A percentile compares a stretch with the other conserved stretches of the same genome.
These are phyloP conservation scores for Spodoptera picta DNA, from an alignment of 2,888 invertebrate species.

Conservation along the genomic window DNA sequence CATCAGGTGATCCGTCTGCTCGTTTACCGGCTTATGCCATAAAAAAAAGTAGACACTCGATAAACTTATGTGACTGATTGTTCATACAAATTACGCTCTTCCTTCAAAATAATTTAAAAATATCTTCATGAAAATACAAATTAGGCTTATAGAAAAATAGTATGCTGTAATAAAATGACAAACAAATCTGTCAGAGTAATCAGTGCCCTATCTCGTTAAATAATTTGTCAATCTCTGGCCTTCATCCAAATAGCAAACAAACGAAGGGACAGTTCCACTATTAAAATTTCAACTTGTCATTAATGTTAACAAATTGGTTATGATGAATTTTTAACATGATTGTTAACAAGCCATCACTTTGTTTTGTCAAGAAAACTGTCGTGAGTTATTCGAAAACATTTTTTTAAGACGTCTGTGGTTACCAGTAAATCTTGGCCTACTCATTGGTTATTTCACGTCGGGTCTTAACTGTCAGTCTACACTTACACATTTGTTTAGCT, in stretches of 20 bases:
- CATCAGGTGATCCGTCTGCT: no score
- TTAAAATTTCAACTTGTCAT: slow-evolving; percentile 22
- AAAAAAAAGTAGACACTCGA: no score
- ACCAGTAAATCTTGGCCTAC: no score
- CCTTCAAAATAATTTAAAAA: no score
- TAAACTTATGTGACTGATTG: no score
- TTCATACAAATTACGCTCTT: no score
- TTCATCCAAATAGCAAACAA: slow-evolving; percentile 38
- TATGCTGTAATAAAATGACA: slow-evolving; percentile 24
- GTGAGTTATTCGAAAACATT: no score
- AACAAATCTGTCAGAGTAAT: slow-evolving; percentile 28
- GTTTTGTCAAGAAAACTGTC: not conserved
- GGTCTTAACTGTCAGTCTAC: no score
- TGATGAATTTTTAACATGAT: not conserved
- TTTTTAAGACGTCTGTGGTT: no score
- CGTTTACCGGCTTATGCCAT: no score
- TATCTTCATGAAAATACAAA: not conserved
- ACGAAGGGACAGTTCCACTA: slow-evolving; percentile 28
- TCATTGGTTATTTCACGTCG: no score
- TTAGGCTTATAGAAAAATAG: not conserved
- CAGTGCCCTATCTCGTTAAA: slow-evolving; percentile 24
- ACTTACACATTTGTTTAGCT: no score
- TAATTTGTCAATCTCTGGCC: slow-evolving; percentile 54
- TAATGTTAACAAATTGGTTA: slow-evolving; percentile 27
- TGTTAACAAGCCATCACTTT: slow-evolving; percentile 20